Conservation (phyloP, 2,888 invertebrate species). For the Pammene fasciana region DNA sequence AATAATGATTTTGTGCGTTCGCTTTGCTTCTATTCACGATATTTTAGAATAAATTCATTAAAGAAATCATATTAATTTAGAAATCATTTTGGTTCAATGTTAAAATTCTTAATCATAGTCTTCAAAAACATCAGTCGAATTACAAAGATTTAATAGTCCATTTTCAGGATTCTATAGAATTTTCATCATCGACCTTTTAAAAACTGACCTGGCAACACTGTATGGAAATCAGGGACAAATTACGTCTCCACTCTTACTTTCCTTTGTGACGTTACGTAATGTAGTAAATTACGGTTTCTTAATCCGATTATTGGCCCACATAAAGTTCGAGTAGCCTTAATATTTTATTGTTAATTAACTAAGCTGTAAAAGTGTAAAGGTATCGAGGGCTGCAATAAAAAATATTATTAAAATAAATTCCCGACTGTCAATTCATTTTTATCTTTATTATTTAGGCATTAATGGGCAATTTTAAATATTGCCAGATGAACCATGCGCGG, state of each 20-base stretch:
- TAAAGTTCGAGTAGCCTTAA: conserved; percentile 53
- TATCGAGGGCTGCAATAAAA: conserved; percentile 37
- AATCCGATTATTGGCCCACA: conserved; percentile 66
- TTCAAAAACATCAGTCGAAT: no score
- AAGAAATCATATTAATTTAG: no score
- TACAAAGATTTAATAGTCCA: no score
- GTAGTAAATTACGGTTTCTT: conserved; percentile 70
- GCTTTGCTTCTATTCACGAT: no score
- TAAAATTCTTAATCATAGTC: no score
- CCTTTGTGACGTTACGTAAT: conserved; percentile 74
- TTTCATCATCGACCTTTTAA: conserved; percentile 1
- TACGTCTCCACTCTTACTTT: conserved; percentile 78
- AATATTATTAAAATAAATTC: conserved; percentile 33
- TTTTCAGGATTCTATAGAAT: neutral
- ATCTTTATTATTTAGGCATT: neutral
- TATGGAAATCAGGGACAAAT: conserved; percentile 82
- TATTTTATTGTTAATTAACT: conserved; percentile 41
- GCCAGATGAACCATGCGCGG: conserved; percentile 6
- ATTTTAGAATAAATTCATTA: no score
- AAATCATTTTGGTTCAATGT: no score
- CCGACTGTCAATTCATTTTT: conserved; percentile 2
- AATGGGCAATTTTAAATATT: conserved; percentile 4
- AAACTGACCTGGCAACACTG: conserved; percentile 47
- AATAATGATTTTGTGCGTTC: no score
- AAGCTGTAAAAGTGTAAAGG: conserved; percentile 36